Conservation (phyloP, 2,797 vertebrate species). For the Acomys russatus region DNA sequence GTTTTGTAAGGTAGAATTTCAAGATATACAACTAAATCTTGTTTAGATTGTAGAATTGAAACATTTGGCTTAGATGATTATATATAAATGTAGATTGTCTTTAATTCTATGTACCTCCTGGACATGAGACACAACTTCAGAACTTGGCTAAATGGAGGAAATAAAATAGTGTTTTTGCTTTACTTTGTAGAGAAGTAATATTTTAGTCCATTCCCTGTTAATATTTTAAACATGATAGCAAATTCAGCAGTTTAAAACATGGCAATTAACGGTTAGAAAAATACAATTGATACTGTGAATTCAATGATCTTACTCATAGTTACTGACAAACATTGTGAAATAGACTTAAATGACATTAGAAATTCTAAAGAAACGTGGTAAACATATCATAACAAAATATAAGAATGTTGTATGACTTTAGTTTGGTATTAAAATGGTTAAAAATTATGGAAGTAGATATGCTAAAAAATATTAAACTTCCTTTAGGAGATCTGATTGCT, state of each 20-base stretch:
- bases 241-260: neutral
- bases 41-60: neutral
- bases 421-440: constrained; percentile 23
- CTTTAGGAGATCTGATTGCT: neutral
- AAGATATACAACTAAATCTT: neutral
- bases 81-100: neutral
- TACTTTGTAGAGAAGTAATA: constrained; percentile 23
- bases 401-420: neutral
- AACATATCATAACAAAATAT: constrained; percentile 17
- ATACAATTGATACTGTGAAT: neutral
- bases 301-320: neutral
- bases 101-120: neutral
- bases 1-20: constrained; percentile 16
- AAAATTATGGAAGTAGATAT: constrained; percentile 21
- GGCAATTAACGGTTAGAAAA: constrained; percentile 43
- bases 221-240: constrained; percentile 10
- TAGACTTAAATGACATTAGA: constrained; percentile 20
- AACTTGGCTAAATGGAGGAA: neutral
- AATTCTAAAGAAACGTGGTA: neutral
- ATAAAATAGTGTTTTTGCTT: neutral
- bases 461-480: constrained; percentile 39
- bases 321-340: constrained; percentile 9
- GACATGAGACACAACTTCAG: neutral
- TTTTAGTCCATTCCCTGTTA: neutral
- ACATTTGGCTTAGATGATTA: constrained; percentile 5